A percentile compares a stretch with the other conserved stretches of the same genome.
Conservation (phyloP, 2,888 invertebrate species). For the Saturnia pavonia region DNA sequence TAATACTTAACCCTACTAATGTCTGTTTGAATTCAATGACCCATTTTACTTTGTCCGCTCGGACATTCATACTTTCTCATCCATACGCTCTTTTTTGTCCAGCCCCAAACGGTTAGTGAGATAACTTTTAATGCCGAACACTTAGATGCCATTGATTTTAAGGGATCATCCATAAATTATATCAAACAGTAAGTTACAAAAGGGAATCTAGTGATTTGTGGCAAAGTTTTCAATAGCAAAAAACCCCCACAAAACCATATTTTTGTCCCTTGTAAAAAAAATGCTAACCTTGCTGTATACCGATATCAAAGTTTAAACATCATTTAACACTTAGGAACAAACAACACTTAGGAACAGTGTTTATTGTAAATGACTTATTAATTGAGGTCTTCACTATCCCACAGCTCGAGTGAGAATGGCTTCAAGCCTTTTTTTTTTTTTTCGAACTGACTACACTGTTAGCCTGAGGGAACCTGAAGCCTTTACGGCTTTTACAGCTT, state of each 20-base stretch:
- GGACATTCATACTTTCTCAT: background rate
- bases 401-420: too few species aligned
- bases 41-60: constrained; percentile 3
- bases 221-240: background rate
- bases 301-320: background rate
- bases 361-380: too few species aligned
- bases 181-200: background rate
- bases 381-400: too few species aligned
- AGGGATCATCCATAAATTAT: background rate
- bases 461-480: too few species aligned
- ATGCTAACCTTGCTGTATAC: background rate
- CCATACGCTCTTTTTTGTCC: constrained; percentile 8
- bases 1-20: constrained; percentile 6
- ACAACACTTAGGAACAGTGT: too few species aligned
- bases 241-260: background rate
- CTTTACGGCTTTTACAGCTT: too few species aligned
- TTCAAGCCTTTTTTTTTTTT: too few species aligned
- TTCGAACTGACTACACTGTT: too few species aligned
- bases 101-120: constrained; percentile 8
- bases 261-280: background rate
- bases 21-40: constrained; percentile 13
- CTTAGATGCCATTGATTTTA: background rate
- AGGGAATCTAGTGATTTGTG: background rate
- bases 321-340: too few species aligned
- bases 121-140: constrained; percentile 10